Evolutionary conservation across 2,888 invertebrate species (phyloP).

Genomic region (Thera britannica): DNA sequence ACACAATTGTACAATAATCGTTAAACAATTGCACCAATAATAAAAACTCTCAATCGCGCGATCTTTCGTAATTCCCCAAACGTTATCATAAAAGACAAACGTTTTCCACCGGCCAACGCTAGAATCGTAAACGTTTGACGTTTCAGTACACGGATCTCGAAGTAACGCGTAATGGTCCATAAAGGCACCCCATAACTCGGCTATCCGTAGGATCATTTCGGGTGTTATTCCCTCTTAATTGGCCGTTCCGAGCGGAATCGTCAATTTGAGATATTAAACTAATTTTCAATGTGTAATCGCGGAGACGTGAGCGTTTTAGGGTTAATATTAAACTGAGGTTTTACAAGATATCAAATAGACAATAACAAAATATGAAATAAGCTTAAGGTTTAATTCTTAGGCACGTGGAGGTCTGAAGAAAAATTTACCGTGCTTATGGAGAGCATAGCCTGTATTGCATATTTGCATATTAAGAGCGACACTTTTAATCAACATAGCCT

Average conservation of each 20-base stretch:
- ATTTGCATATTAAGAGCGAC: too few relatives aligned
- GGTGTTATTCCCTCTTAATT: slow-evolving; percentile 83
- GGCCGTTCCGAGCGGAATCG: slow-evolving; percentile 81
- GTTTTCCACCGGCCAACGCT: slow-evolving; percentile 7
- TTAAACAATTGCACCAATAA: too few relatives aligned
- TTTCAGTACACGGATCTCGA: slow-evolving; percentile 48
- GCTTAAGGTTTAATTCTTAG: neutral
- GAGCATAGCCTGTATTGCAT: too few relatives aligned
- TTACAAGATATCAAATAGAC: neutral
- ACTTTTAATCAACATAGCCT: too few relatives aligned
- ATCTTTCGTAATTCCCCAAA: neutral
- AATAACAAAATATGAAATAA: neutral
- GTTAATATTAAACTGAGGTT: slow-evolving; percentile 6
- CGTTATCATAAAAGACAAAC: slow-evolving; percentile 7
- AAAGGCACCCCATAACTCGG: slow-evolving; percentile 82
- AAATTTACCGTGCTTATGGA: too few relatives aligned
- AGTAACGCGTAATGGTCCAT: slow-evolving; percentile 77
- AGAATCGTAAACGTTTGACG: slow-evolving; percentile 26
- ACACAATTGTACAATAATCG: too few relatives aligned
- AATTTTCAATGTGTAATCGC: slow-evolving; percentile 83
- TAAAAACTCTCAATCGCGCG: neutral
- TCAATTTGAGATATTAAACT: slow-evolving; percentile 84
- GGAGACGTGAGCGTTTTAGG: slow-evolving; percentile 60
- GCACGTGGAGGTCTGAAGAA: too few relatives aligned
- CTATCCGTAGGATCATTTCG: slow-evolving; percentile 77